Percentiles rank a stretch among this genome's conserved stretches.
These are phyloP conservation scores for Clepsis dumicolana DNA, from an alignment of 2,888 invertebrate species.

Conservation along the genomic window DNA sequence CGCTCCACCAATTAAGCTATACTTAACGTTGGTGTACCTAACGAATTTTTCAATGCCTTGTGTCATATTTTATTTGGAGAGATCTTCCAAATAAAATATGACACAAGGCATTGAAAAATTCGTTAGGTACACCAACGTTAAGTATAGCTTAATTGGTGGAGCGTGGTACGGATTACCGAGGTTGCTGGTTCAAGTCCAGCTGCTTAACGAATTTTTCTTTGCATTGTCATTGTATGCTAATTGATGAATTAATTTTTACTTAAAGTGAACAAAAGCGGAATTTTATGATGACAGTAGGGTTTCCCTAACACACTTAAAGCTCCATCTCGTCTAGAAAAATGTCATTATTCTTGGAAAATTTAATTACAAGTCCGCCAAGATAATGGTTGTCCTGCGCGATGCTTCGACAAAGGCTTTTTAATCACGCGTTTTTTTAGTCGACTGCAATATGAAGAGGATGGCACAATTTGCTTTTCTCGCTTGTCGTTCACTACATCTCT, in stretches of 20 bases:
- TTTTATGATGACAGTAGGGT: neutral
- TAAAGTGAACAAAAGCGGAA: neutral
- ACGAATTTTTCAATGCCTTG: too few species aligned
- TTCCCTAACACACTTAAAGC: constrained; percentile 20
- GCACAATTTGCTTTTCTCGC: neutral
- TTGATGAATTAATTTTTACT: neutral
- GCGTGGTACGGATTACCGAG: too few species aligned
- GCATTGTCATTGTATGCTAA: too few species aligned
- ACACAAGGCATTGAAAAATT: too few species aligned
- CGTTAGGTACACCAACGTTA: too few species aligned
- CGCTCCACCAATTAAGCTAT: too few species aligned
- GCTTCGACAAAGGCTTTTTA: constrained; percentile 12
- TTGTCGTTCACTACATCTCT: neutral
- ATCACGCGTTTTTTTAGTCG: constrained; percentile 1
- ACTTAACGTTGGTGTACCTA: too few species aligned
- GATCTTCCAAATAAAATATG: too few species aligned
- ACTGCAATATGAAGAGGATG: neutral
- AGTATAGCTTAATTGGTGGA: too few species aligned
- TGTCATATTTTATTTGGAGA: too few species aligned
- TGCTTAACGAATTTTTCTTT: too few species aligned
- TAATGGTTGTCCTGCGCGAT: constrained; percentile 2
- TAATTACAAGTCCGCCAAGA: constrained; percentile 25
- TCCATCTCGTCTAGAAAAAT: constrained; percentile 21
- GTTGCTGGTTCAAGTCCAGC: too few species aligned
- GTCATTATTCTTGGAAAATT: constrained; percentile 31